Conservation (phyloP, 2,113 vertebrate genomes). For the Menura novaehollandiae region DNA sequence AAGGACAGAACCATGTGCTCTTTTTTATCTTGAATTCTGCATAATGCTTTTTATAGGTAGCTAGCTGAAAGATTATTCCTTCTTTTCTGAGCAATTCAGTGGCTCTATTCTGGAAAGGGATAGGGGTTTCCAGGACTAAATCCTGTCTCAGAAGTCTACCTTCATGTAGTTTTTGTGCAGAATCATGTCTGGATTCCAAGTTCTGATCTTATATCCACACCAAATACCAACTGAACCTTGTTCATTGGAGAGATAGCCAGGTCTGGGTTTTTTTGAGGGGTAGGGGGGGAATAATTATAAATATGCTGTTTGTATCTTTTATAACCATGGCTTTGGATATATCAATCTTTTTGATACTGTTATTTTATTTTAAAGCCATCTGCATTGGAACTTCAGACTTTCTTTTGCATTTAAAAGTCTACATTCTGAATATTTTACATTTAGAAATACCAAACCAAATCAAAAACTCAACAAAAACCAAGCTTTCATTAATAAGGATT, state of each 20-base stretch:
- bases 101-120: rapidly evolving
- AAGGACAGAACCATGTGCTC: not conserved
- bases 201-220: not conserved
- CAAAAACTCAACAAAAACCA: not conserved
- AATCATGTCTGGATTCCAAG: not conserved
- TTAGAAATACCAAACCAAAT: not conserved
- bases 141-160: not conserved
- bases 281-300: rapidly evolving
- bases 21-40: not conserved
- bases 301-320: not conserved
- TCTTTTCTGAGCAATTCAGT: not conserved
- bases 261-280: not conserved
- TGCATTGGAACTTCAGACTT: not conserved
- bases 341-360: not conserved
- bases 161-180: not conserved
- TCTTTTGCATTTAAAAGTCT: not conserved
- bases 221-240: not conserved
- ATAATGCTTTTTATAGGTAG: not conserved
- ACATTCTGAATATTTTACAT: not conserved
- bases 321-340: not conserved
- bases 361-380: not conserved
- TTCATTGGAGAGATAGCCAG: rapidly evolving
- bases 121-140: not conserved
- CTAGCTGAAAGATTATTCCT: not conserved
- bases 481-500: not conserved